Conservation (phyloP, 2,113 vertebrate genomes). For the Paraplagusia blochii region DNA sequence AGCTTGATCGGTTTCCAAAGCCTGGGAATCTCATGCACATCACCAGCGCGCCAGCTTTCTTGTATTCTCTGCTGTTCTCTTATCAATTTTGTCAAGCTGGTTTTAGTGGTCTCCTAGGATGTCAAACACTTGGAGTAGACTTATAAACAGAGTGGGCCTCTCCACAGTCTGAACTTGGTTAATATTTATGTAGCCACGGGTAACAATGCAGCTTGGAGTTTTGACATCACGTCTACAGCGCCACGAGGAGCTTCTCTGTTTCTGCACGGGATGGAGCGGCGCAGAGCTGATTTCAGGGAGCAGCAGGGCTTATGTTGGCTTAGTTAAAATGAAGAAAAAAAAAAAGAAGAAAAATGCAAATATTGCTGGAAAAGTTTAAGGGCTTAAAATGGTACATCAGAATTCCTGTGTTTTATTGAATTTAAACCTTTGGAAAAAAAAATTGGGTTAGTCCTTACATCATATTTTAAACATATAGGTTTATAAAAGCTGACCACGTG, state of each 20-base stretch:
- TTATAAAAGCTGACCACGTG: no score
- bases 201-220: conserved; percentile 56
- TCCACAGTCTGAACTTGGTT: conserved; percentile 58
- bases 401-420: background rate
- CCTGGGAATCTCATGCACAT: conserved; percentile 36
- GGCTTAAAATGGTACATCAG: background rate
- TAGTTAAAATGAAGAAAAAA: background rate
- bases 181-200: conserved; percentile 75
- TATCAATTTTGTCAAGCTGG: conserved; percentile 56
- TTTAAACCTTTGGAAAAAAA: background rate
- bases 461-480: no score
- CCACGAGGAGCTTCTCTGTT: conserved; percentile 32
- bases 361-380: background rate
- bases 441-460: no score
- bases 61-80: conserved; percentile 29
- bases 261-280: conserved; percentile 28
- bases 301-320: background rate
- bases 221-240: conserved; percentile 47
- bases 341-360: background rate
- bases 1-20: conserved; percentile 43
- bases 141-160: conserved; percentile 66
- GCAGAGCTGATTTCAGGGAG: conserved; percentile 29
- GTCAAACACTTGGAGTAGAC: conserved; percentile 52
- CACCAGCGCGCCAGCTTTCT: conserved; percentile 20
- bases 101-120: conserved; percentile 62